Evolutionary conservation across 2,797 vertebrate species (phyloP).

Genomic region (Macroramphosus scolopax): DNA sequence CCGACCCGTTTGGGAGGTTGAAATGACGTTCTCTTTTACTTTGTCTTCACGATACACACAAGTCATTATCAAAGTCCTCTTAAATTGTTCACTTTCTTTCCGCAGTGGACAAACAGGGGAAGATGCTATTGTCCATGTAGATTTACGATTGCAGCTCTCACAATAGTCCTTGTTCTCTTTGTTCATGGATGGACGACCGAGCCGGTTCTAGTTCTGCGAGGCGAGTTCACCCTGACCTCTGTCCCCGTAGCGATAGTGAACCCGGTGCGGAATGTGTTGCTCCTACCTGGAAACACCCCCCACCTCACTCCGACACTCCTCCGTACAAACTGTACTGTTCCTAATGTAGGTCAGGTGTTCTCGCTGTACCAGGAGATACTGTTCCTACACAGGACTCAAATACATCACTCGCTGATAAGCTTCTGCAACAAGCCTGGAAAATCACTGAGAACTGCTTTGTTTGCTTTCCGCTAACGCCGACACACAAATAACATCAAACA

Average conservation of each 20-base stretch:
- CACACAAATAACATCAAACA: too few relatives aligned
- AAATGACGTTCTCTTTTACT: too few relatives aligned
- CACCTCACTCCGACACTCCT: not conserved
- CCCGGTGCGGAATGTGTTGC: slow-evolving; percentile 40
- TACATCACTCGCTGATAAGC: too few relatives aligned
- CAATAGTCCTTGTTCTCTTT: slow-evolving; percentile 14
- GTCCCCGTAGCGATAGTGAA: slow-evolving; percentile 29
- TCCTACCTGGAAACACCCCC: not conserved
- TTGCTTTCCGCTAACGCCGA: too few relatives aligned
- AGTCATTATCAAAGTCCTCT: too few relatives aligned
- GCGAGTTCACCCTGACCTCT: slow-evolving; percentile 33
- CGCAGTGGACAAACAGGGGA: slow-evolving; percentile 49
- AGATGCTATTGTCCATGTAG: slow-evolving; percentile 40
- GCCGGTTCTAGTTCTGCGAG: not conserved
- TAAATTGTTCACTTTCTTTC: too few relatives aligned
- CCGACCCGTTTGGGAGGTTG: too few relatives aligned
- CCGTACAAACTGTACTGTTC: not conserved
- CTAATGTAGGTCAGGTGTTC: slow-evolving; percentile 15
- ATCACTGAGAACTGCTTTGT: not conserved
- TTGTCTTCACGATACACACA: too few relatives aligned
- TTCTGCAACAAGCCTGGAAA: not conserved
- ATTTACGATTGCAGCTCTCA: slow-evolving; percentile 21
- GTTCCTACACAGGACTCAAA: too few relatives aligned
- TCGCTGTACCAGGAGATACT: slow-evolving; percentile 1
- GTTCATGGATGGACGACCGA: not conserved